Conservation (phyloP, 1,140 invertebrate species). For the Tetragonula clypearis region DNA sequence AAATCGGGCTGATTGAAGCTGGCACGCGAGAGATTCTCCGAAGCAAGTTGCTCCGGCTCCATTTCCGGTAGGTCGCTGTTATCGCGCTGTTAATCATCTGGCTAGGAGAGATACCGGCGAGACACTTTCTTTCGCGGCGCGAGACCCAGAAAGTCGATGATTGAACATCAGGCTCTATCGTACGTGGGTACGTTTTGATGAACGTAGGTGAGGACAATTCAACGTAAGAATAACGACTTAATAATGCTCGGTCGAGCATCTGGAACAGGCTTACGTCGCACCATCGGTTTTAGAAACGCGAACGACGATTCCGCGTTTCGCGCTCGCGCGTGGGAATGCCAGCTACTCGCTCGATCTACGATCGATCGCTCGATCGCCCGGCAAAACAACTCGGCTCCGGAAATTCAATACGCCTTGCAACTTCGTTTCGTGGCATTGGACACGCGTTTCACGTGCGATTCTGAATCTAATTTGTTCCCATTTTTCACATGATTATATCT, state of each 20-base stretch:
- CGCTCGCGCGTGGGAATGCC: slow-evolving; percentile 48
- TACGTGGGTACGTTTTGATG: slow-evolving; percentile 53
- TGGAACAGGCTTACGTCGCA: slow-evolving; percentile 21
- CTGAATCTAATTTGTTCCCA: not conserved
- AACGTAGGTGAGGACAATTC: slow-evolving; percentile 57
- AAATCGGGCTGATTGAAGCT: slow-evolving; percentile 16
- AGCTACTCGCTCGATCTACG: not conserved
- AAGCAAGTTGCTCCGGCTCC: not conserved
- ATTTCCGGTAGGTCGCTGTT: slow-evolving; percentile 23
- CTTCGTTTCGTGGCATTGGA: not conserved
- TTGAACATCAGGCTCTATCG: not conserved
- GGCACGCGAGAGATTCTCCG: slow-evolving; percentile 30
- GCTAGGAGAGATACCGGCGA: not conserved
- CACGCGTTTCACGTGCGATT: not conserved
- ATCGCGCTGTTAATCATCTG: not conserved
- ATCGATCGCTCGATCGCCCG: slow-evolving; percentile 12
- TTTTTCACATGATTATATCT: not conserved
- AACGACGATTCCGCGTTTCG: slow-evolving; percentile 18
- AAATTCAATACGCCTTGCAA: not conserved
- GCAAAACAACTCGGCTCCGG: not conserved
- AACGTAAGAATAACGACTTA: slow-evolving; percentile 25
- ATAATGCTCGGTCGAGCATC: slow-evolving; percentile 42
- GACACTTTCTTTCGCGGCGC: slow-evolving; percentile 1
- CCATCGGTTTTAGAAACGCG: slow-evolving; percentile 26
- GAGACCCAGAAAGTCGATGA: slow-evolving; percentile 45